Conservation (phyloP, 2,113 vertebrate species). For the Nematolebias whitei region DNA sequence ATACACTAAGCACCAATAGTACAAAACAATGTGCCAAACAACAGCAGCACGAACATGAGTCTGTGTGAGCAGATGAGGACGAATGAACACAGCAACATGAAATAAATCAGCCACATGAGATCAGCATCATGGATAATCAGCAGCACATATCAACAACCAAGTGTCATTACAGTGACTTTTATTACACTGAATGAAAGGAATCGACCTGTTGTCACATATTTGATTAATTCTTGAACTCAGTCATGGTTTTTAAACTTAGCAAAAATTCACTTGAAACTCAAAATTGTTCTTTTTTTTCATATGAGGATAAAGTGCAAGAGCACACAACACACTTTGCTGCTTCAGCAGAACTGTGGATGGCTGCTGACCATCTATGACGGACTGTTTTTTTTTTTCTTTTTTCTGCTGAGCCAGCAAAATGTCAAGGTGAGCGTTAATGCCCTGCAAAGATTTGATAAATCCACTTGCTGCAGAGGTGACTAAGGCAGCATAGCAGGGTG, state of each 20-base stretch:
- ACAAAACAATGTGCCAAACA: no score
- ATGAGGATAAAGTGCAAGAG: neutral
- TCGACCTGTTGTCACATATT: no score
- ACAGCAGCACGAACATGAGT: no score
- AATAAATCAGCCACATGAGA: no score
- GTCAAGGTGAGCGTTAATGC: slow-evolving; percentile 47
- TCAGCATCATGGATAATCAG: no score
- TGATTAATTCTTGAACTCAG: neutral
- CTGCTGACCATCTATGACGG: slow-evolving; percentile 11
- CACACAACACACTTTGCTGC: slow-evolving; percentile 29
- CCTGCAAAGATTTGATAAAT: slow-evolving; percentile 42
- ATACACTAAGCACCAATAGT: no score
- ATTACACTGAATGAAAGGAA: neutral
- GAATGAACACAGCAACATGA: no score
- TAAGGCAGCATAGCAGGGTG: slow-evolving; percentile 4
- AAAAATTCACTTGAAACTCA: neutral
- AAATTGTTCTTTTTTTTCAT: neutral
- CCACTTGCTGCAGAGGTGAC: slow-evolving; percentile 5
- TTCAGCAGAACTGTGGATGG: slow-evolving; percentile 48
- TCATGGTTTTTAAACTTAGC: no score
- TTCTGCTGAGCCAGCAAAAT: slow-evolving; percentile 50
- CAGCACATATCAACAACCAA: no score
- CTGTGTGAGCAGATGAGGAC: no score
- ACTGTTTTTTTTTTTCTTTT: slow-evolving; percentile 19
- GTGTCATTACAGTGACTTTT: neutral